Evolutionary conservation across 1,140 invertebrate genomes (phyloP).

Genomic region (Hylaeus volcanicus): DNA sequence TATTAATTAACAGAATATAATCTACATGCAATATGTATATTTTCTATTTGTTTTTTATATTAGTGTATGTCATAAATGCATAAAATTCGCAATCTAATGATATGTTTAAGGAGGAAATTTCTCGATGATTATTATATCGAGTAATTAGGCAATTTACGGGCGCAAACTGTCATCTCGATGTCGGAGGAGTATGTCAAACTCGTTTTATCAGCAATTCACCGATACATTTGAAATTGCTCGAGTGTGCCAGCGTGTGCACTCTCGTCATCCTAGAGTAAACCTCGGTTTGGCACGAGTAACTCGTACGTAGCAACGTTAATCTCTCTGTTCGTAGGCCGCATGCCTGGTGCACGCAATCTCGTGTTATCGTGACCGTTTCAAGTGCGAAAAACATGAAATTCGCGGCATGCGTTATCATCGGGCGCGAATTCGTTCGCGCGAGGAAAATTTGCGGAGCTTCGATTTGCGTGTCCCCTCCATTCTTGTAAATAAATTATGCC

Average conservation of each 20-base stretch:
- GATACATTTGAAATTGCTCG: slow-evolving; percentile 57
- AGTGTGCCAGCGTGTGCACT: slow-evolving; percentile 48
- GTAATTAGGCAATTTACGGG: neutral
- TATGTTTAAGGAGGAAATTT: no score
- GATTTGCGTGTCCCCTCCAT: slow-evolving; percentile 11
- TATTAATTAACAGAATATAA: no score
- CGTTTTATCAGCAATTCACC: slow-evolving; percentile 42
- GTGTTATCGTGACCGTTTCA: slow-evolving; percentile 25
- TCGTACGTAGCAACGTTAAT: slow-evolving; percentile 27
- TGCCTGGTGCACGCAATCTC: slow-evolving; percentile 33
- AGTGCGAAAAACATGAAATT: slow-evolving; percentile 25
- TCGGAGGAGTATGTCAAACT: slow-evolving; percentile 6
- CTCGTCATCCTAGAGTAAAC: slow-evolving; percentile 60
- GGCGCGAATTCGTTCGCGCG: neutral
- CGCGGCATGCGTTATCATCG: neutral
- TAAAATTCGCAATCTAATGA: no score
- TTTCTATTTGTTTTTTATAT: no score
- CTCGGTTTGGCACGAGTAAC: slow-evolving; percentile 37
- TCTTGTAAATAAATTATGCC: slow-evolving; percentile 45
- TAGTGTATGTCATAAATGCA: no score
- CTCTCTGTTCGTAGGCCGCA: slow-evolving; percentile 18
- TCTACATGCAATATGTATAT: no score
- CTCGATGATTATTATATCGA: neutral
- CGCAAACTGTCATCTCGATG: neutral
- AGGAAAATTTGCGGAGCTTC: slow-evolving; percentile 13